A percentile compares a stretch with the other conserved stretches of the same genome.
Evolutionary conservation across 92 coral and sea anemone genomes (phyloP).

Genomic region (Paragorgia papillata): DNA sequence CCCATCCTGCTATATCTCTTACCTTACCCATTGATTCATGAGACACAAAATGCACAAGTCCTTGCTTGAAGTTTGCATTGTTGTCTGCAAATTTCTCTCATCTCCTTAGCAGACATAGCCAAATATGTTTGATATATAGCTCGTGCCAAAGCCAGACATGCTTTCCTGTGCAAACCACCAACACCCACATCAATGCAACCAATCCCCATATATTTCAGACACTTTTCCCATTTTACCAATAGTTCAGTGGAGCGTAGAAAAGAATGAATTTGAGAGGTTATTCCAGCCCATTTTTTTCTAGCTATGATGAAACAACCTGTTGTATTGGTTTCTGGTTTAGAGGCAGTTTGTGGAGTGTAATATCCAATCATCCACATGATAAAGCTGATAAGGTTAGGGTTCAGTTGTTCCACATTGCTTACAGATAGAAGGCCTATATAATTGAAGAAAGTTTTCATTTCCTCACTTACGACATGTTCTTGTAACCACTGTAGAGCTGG

Average conservation of each 20-base stretch:
- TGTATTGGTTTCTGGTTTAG: background rate
- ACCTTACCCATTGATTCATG: conserved; percentile 47
- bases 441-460: too few species aligned
- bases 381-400: too few species aligned
- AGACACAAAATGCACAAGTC: conserved; percentile 26
- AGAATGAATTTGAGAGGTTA: conserved; percentile 16
- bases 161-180: conserved; percentile 33
- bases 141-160: conserved; percentile 12
- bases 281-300: conserved; percentile 26
- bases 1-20: conserved; percentile 49
- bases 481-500: background rate
- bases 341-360: conserved; percentile 1
- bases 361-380: conserved; percentile 12
- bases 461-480: background rate
- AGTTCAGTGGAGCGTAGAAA: background rate
- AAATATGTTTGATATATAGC: conserved; percentile 26
- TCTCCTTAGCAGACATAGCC: conserved; percentile 4
- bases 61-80: conserved; percentile 30
- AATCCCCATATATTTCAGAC: conserved; percentile 5
- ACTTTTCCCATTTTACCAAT: conserved; percentile 12
- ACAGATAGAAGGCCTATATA: too few species aligned
- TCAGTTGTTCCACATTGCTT: background rate
- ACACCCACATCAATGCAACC: background rate
- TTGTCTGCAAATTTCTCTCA: conserved; percentile 18
- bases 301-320: background rate